Base-by-base conservation (phyloP, 1,140 invertebrate species). In the Trichomalopsis sarcophagae region DNA sequence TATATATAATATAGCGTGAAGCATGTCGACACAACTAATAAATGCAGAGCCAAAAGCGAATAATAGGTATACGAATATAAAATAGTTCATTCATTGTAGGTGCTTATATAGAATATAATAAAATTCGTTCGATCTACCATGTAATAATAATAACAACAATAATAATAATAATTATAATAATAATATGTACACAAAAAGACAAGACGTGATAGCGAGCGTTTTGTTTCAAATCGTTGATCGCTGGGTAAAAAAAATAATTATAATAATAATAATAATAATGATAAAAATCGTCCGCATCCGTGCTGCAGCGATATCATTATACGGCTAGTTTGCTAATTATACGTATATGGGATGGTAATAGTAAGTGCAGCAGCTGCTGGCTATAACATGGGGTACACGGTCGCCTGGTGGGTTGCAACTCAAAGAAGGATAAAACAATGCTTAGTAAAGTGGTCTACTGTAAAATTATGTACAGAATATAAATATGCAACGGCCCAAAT, bases 1-100 rank as follows among this genome's bases (percentile, higher is more conserved):
- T 27, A 27, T 27, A 30, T 30, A 21, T 11, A 3, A 33, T 71
- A 71, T 73, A 55, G 82, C 76, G 11, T 40, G 21, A 84, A 84
- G 82, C 82, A 44, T 78, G 44, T 84, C 17, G 13, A 84, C 21
- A 27, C 17, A 21, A 73, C 66, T 79, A 79, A 73, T 83, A 79
- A 62, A 84, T 79, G 76, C 75, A 84, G 44, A 84, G 66, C 82
- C 77, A 55, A 33, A 84, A 84, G 82, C 82, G 44, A 84, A 7
- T 47, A 33, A 71, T 71, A 71, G 33, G 21, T 62, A 62, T n/a
- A 62, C 55, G 55, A 62, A n/a, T 76, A 82, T 68, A 82, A 75
- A 21, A 82, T 44, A 82, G n/a, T 50, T 84, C 62, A 84, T 77
- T 77, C 82, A 33, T 36, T 75, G 7, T 83, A 75, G 71, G 73